Evolutionary conservation across 2,888 invertebrate species (phyloP).

Genomic region (Elysia crispata): DNA sequence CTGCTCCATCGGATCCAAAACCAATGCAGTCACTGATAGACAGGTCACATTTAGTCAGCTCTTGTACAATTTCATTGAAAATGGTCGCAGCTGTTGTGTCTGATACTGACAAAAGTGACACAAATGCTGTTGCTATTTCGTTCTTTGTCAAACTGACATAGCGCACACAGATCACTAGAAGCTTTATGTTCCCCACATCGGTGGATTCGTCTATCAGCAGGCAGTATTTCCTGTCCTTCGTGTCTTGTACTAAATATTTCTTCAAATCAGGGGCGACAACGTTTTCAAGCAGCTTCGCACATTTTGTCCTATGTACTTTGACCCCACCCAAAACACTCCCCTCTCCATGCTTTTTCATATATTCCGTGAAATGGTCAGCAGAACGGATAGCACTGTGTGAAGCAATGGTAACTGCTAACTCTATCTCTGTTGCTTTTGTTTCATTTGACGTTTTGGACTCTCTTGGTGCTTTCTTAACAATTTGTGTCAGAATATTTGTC

Average conservation of each 20-base stretch:
- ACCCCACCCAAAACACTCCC: no score
- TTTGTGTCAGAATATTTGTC: no score
- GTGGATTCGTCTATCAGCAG: conserved; percentile 21
- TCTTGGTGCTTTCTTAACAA: no score
- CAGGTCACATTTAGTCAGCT: background rate
- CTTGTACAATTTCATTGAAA: background rate
- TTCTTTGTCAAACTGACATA: background rate
- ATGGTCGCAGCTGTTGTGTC: background rate
- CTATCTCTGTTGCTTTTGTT: no score
- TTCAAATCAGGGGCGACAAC: background rate
- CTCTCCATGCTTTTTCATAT: no score
- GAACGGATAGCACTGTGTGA: no score
- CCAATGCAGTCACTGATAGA: background rate
- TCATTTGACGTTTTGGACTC: no score
- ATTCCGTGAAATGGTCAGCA: no score
- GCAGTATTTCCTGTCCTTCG: background rate
- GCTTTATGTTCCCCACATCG: background rate
- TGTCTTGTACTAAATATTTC: background rate
- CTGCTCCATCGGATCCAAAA: conserved; percentile 1
- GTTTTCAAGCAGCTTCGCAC: background rate
- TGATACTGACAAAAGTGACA: background rate
- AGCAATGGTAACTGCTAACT: no score
- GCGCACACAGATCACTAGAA: background rate
- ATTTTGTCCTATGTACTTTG: no score
- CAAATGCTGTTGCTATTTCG: background rate